Base-by-base conservation (phyloP, 2,113 vertebrate genomes). In the Trinectes maculatus region DNA sequence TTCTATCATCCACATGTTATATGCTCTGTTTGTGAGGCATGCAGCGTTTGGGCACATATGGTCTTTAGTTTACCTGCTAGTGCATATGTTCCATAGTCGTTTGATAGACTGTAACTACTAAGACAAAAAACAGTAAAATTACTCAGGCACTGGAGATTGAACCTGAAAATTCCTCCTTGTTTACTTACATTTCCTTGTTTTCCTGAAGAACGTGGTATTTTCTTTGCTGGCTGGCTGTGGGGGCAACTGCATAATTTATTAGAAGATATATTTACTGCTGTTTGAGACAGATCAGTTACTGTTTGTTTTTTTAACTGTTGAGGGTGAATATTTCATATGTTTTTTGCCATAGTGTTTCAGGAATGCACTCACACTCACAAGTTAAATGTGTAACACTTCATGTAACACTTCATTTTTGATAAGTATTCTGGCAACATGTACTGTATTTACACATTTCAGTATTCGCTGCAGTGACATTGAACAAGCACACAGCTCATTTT, bases 261-360 rank as follows among this genome's bases (percentile, higher is more conserved):
- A 16, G 36, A 29, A 10, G 53, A 19, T 6, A 6, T 18, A 24
- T 59, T 64, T 46, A 29, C 55, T 66, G 13, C 55, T 66, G 13
- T 65, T 56, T 66, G 70, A 71, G 54, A 55, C n/a, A 34, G 16
- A 71, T 66, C 59, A 49, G 48, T 39, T 25, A 16, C 2, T 5
- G 9, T 42, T 49, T 0, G 3, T 29, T 48, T 70, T 59, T 43
- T 8, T 19, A 1, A 25, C 40, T 28, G 44, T n/a, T 19, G 22
- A 48, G 1, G n/a, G 19, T 31, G 16, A 16, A 18, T 52, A 59
- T 8, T 19, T 3, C 31, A 10, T 26, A n/a, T n/a, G n/a, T n/a
- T n/a, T n/a, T n/a, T n/a, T n/a, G n/a, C n/a, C n/a, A n/a, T n/a
- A n/a, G n/a, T n/a, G n/a, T n/a, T 39, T 26, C 22, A 37, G 54